These are phyloP conservation scores for Apostichopus japonicus DNA, from an alignment of 35 echinoderm and acorn worm genomes.

Conservation along the genomic window DNA sequence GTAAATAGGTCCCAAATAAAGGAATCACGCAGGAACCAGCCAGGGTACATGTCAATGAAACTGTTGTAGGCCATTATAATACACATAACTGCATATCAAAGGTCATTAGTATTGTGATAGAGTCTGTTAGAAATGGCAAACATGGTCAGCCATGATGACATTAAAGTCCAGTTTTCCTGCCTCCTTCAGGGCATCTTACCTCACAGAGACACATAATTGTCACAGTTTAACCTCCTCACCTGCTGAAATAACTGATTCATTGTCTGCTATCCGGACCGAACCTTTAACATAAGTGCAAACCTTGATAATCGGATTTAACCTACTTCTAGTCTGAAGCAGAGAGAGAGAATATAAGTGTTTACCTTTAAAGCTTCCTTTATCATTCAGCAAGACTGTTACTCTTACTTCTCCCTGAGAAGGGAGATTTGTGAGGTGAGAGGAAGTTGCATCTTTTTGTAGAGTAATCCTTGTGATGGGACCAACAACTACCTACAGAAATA, in stretches of 20 bases:
- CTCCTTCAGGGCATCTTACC: too few relatives aligned
- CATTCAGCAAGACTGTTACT: conserved; percentile 37
- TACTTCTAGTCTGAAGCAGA: too few relatives aligned
- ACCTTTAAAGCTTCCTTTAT: conserved; percentile 45
- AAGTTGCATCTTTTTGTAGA: conserved; percentile 30
- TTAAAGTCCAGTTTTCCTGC: too few relatives aligned
- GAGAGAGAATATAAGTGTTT: neutral
- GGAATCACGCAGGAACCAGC: too few relatives aligned
- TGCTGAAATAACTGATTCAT: neutral
- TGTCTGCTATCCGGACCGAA: neutral
- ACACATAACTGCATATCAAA: too few relatives aligned
- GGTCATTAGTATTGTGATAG: too few relatives aligned
- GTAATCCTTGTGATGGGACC: conserved; percentile 33
- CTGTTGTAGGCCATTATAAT: too few relatives aligned
- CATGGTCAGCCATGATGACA: too few relatives aligned
- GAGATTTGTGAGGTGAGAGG: conserved; percentile 28
- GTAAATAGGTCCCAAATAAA: too few relatives aligned
- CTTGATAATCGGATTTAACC: neutral
- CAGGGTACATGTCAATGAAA: too few relatives aligned
- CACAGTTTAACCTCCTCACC: neutral
- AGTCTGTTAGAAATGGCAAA: too few relatives aligned
- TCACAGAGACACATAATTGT: too few relatives aligned
- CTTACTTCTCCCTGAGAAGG: conserved; percentile 31
- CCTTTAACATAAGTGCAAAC: neutral
- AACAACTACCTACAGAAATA: conserved; percentile 20